Base-by-base conservation (phyloP, 1,140 invertebrate species). In the Zaprionus camerounensis region DNA sequence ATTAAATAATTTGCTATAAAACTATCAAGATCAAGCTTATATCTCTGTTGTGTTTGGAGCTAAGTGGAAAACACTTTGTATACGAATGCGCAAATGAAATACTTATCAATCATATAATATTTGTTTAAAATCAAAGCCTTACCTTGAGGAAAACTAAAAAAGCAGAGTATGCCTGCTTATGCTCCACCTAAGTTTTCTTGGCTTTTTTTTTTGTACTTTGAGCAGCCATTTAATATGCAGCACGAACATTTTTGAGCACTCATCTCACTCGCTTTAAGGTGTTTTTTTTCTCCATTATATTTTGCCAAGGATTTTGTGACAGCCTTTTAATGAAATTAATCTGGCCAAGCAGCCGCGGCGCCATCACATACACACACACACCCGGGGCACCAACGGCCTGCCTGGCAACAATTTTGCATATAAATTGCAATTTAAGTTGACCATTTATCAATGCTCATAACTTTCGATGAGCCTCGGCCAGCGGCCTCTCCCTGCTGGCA, bases 261-360 rank as follows among this genome's bases (percentile, higher is more conserved):
- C 36, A 36, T 65, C 44, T 65, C 17, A 31, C 49, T 22, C 20
- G 22, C 31, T 51, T 31, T 51, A 7, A 15, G 7, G 15, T n/a
- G 51, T 44, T 56, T 62, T 36, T 70, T 38, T 20, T 15, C n/a
- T n/a, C n/a, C 20, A 9, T 59, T 20, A 17, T 62, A 59, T 46
- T 59, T 76, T 56, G 73, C 68, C 70, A 76, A 76, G 74, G 74
- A 73, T 56, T 63, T 73, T 73, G 71, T 67, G 70, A 73, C 75
- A 77, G 68, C 26, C 70, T 64, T 77, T 77, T 77, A 77, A 73
- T 77, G 58, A 77, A 77, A 77, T 77, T 77, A 73, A 73, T 73
- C 58, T 68, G 58, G 51, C 31, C 20, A 11, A 15, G 28, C 17
- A 49, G 31, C 31, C 46, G 46, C 7, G 13, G 46, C 12, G 20